Evolutionary conservation across 2,113 vertebrate genomes (phyloP).

Genomic region (Chaetodon auriga): DNA sequence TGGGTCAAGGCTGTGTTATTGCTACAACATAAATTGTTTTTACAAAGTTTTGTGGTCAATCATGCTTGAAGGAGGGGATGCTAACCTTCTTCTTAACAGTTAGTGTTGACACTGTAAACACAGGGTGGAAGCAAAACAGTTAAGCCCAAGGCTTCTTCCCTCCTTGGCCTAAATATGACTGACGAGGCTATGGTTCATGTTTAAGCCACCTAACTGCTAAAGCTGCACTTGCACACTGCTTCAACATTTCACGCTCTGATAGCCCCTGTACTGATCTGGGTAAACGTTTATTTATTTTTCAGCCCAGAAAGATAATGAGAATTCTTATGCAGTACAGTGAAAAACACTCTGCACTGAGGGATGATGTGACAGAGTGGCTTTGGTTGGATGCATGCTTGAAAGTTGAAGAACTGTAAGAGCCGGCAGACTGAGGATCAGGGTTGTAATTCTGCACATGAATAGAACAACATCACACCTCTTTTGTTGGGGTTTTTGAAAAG

Average conservation of each 20-base stretch:
- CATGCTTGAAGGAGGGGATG: conserved; percentile 49
- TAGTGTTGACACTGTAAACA: conserved; percentile 62
- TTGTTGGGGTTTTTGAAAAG: neutral
- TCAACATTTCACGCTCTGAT: conserved; percentile 48
- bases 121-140: conserved; percentile 50
- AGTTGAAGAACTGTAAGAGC: neutral
- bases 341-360: neutral
- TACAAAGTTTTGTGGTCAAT: conserved; percentile 45
- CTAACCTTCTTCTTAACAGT: conserved; percentile 41
- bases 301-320: neutral
- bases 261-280: neutral
- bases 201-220: conserved; percentile 61
- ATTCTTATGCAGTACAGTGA: conserved; percentile 11
- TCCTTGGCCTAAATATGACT: conserved; percentile 25
- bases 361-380: neutral
- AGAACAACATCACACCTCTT: neutral
- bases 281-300: conserved; percentile 41
- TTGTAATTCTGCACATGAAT: neutral
- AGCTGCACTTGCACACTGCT: conserved; percentile 17
- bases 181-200: conserved; percentile 48
- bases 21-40: conserved; percentile 68
- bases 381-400: neutral
- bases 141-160: conserved; percentile 1
- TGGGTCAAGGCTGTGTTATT: conserved; percentile 67
- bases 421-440: neutral